A percentile compares a stretch with the other conserved stretches of the same genome.
Conservation (phyloP, 2,797 vertebrate species). For the Tokudaia tokunoshimensis region DNA sequence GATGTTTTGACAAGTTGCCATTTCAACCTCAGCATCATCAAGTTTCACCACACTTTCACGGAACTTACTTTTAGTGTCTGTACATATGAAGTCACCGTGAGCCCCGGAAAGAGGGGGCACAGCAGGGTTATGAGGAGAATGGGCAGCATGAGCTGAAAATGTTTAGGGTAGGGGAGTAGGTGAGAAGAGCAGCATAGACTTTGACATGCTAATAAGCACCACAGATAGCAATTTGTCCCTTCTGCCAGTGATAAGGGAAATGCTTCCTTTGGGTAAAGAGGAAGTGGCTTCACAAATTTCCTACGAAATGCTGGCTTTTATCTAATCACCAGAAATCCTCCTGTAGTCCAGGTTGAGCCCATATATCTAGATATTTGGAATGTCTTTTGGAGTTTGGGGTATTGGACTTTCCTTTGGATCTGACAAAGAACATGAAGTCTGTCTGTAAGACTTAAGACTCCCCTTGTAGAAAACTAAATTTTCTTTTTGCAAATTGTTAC, state of each 20-base stretch:
- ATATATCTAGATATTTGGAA: background rate
- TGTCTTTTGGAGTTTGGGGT: background rate
- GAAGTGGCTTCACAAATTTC: background rate
- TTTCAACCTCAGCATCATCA: background rate
- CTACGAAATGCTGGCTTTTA: background rate
- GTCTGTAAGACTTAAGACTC: background rate
- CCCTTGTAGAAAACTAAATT: background rate
- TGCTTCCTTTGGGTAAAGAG: background rate
- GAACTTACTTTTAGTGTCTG: background rate
- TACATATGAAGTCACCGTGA: background rate
- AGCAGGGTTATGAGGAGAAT: background rate
- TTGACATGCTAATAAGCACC: background rate
- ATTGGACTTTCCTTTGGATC: background rate
- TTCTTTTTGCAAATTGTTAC: background rate
- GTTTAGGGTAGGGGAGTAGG: no score
- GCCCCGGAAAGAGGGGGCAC: background rate
- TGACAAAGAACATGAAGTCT: background rate
- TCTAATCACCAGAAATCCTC: background rate
- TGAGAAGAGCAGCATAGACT: background rate
- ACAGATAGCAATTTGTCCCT: background rate
- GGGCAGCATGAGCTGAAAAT: background rate
- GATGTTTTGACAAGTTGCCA: background rate
- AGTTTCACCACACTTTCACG: background rate
- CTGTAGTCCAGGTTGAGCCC: background rate
- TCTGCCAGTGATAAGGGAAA: background rate